Base-by-base conservation (phyloP, 2,797 vertebrate genomes). In the Propithecus perrieri region DNA sequence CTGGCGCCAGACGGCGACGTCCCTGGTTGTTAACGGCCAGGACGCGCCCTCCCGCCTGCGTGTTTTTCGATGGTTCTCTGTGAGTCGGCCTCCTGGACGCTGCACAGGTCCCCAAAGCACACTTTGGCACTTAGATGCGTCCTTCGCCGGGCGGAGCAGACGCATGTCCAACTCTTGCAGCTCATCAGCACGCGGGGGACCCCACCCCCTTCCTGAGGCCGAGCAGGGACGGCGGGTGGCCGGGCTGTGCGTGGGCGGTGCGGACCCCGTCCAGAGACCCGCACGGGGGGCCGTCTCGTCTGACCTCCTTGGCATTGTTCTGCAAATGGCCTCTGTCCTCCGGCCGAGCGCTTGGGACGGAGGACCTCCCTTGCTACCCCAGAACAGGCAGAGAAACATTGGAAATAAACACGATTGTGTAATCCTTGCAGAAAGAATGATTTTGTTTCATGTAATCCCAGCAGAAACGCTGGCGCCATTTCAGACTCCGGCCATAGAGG, bases 361-460 rank as follows among this genome's bases (percentile, higher is more conserved):
- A 35, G 50, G 53, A 35, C 48, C 75, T 75, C 87, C 24, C 26
- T 41, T 12, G 13, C 15, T 7, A 12, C 50, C 57, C 53, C 13
- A 17, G 61, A 22, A 50, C 30, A 33, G 26, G 46, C 91, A 33
- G 85, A 88, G 92, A 91, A 94, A 59, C 48, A 53, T 71, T 48
- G 48, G 55, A 90, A 95, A 86, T 22, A 92, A 75, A 93, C 97
- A 93, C 4, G 35, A 59, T 74, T 93, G 85, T 90, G 97, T 83
- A 89, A 97, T 94, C 79, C 96, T 67, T 46, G 20, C 2, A 11
- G 97, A 97, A 93, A 93, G 83, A 95, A 87, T 55, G 84, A 94
- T 87, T 97, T 92, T 0, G 91, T 95, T 98, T 94, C 75, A 53
- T 53, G 85, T 89, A 96, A 97, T 94, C 91, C 93, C 95, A 57